phyloP scores from a whole-genome alignment of 1,140 invertebrate species.

The Nylanderia fulva region DNA sequence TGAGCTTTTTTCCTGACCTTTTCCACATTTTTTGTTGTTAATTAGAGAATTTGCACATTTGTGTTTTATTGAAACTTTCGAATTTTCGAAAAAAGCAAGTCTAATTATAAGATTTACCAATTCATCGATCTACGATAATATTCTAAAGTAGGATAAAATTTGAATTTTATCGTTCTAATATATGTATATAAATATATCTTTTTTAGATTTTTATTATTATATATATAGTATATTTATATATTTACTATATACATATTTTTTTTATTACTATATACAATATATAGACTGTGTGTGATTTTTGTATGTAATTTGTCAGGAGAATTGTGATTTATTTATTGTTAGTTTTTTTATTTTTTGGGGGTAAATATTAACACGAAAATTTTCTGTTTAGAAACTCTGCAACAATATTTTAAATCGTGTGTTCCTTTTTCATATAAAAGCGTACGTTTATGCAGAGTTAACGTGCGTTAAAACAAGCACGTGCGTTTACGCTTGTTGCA shows the following conservation, averaged over 20 bases:
- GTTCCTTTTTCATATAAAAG: background rate
- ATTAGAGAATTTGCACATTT: background rate
- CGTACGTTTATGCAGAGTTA: background rate
- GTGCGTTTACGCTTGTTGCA: constrained; percentile 5
- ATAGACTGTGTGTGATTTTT: background rate
- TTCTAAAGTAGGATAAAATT: background rate
- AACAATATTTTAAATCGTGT: background rate
- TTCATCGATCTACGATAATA: background rate
- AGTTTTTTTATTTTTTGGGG: constrained; percentile 19
- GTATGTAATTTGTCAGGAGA: background rate
- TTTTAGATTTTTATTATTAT: no score
- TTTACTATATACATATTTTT: background rate
- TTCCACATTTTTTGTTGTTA: background rate
- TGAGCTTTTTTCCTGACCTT: background rate
- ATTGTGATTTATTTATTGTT: no score
- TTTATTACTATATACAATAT: no score
- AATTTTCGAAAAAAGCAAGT: background rate
- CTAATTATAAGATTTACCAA: no score
- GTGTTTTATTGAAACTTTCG: background rate
- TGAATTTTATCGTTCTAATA: background rate
- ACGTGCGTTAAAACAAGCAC: background rate
- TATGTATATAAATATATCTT: background rate
- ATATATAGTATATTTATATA: no score
- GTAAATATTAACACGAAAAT: constrained; percentile 17
- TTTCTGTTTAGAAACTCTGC: background rate